Evolutionary conservation across 1,140 invertebrate species (phyloP).

Genomic region (Chymomyza costata): DNA sequence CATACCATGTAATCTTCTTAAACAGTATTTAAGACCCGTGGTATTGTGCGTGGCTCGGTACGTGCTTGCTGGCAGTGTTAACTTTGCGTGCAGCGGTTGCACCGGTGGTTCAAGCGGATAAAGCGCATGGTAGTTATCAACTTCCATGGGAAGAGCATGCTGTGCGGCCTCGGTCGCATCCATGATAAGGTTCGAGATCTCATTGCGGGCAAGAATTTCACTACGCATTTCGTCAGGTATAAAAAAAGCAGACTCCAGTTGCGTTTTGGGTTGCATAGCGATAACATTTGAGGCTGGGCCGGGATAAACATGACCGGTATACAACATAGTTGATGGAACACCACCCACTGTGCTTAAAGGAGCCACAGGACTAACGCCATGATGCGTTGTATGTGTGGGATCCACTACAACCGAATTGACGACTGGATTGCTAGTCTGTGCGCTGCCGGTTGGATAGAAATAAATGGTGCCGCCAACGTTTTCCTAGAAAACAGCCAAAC

Average conservation of each 20-base stretch:
- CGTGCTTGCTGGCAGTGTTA: slow-evolving; percentile 86
- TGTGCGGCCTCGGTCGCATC: slow-evolving; percentile 78
- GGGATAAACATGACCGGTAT: slow-evolving; percentile 71
- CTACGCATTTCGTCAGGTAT: slow-evolving; percentile 84
- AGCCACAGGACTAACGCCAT: slow-evolving; percentile 48
- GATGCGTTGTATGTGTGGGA: slow-evolving; percentile 43
- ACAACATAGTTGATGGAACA: slow-evolving; percentile 49
- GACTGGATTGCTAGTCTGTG: slow-evolving; percentile 62
- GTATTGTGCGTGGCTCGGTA: slow-evolving; percentile 94
- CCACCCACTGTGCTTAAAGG: slow-evolving; percentile 40
- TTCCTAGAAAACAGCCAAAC: slow-evolving; percentile 78
- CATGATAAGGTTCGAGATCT: slow-evolving; percentile 79
- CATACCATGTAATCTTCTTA: slow-evolving; percentile 88
- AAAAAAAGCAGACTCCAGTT: slow-evolving; percentile 82
- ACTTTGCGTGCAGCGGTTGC: slow-evolving; percentile 81
- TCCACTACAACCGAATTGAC: slow-evolving; percentile 63
- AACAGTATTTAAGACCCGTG: slow-evolving; percentile 89
- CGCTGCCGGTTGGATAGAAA: slow-evolving; percentile 84
- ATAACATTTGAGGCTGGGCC: slow-evolving; percentile 76
- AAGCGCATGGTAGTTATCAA: slow-evolving; percentile 93
- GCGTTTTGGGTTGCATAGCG: slow-evolving; percentile 75
- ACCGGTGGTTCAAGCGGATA: slow-evolving; percentile 88
- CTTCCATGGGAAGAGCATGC: slow-evolving; percentile 86
- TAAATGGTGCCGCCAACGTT: slow-evolving; percentile 96
- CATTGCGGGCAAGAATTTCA: slow-evolving; percentile 87